A percentile compares a stretch with the other conserved stretches of the same genome.
Conservation (phyloP, 2,888 invertebrate species). For the Rambutsinella grinnellia region DNA sequence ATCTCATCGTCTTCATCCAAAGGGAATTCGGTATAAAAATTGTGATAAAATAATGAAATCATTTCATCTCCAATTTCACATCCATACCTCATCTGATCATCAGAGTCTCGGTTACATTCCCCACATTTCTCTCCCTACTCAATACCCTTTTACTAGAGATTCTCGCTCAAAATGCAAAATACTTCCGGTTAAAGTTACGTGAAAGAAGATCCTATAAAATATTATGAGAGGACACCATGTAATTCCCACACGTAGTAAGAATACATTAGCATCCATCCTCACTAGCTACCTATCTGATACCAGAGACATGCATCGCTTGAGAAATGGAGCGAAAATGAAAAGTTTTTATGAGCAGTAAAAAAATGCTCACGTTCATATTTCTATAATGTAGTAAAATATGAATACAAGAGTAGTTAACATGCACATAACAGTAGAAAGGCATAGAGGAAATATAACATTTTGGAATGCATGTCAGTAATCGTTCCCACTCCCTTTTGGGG, state of each 20-base stretch:
- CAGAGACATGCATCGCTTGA: constrained; percentile 28
- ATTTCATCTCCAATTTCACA: background rate
- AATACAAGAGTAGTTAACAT: constrained; percentile 30
- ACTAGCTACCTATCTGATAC: background rate
- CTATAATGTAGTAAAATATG: background rate
- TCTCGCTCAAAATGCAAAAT: background rate
- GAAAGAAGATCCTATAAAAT: background rate
- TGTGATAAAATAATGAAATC: background rate
- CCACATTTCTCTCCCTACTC: background rate
- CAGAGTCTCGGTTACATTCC: background rate
- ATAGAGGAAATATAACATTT: background rate
- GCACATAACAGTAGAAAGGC: constrained; percentile 11
- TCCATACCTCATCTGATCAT: background rate
- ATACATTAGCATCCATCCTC: background rate
- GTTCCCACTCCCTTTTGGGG: no score
- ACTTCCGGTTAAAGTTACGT: background rate
- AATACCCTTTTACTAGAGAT: background rate
- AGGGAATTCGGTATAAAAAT: background rate
- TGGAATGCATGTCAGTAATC: background rate
- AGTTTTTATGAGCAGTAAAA: constrained; percentile 47
- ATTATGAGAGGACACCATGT: background rate
- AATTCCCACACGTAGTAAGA: background rate
- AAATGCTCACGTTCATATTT: background rate
- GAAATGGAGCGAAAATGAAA: constrained; percentile 42
- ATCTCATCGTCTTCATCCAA: no score